Evolutionary conservation across 2,113 vertebrate species (phyloP), one percentile per base, ranked within the genome.

Genomic region (Semicossyphus pulcher): DNA sequence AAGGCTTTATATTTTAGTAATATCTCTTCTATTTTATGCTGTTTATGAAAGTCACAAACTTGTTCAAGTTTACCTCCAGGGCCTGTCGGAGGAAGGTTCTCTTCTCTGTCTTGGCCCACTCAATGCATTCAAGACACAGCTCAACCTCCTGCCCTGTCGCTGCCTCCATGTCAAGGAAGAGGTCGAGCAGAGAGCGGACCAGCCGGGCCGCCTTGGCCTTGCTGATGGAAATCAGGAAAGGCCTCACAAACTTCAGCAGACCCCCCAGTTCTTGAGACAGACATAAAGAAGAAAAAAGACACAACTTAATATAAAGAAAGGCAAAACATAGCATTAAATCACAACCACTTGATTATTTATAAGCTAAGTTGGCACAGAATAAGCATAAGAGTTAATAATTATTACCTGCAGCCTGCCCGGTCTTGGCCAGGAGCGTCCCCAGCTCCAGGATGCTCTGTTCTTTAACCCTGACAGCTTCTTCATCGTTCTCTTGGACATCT

Each of bases 381-480:
- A 23, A 11, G 10, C 7, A 28, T 7, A 6, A 36, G 37, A 28
- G 45, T 42, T 39, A 18, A 0, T 74, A 34, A 1, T 49, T 8
- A 4, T 75, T 80, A 99, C 98, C 98, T 92, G 98, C 98, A 48
- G 98, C 98, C 90, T 99, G 98, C 80, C 98, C 98, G 0, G 98
- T 99, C 90, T 98, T 99, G 74, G 98, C 98, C 92, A 99, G 75
- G 34, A 99, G 96, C 0, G 93, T 94, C 4, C 97, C 98, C 88
- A 99, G 93, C 79, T 99, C 97, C 94, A 99, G 86, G 91, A 99
- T 99, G 91, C 98, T 99, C 93, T 99, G 98, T 90, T 99, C 98
- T 90, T 99, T 99, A 88, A 99, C 97, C 85, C 97, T 95, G 66
- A 99, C 96, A 0, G 97, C 97, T 62, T 99, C 98, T 68, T 99